Conservation (phyloP, 2,888 invertebrate genomes). For the Pelosia muscerda region DNA sequence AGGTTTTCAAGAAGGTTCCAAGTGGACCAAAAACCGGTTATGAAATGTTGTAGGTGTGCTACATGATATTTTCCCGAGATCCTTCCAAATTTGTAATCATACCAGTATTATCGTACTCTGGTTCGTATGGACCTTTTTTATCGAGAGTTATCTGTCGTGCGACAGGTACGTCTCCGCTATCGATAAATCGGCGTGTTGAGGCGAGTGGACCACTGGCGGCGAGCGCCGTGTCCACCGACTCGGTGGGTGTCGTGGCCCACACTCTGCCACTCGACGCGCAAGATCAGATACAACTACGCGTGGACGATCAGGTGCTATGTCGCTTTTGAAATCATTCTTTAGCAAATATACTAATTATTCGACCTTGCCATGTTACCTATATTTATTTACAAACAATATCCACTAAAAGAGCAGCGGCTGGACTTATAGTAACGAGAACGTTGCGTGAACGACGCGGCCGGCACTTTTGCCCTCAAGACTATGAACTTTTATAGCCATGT, state of each 20-base stretch:
- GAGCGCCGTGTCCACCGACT: slow-evolving; percentile 71
- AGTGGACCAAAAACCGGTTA: too few relatives aligned
- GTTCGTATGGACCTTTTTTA: not conserved
- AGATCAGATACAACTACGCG: slow-evolving; percentile 60
- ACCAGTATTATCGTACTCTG: too few relatives aligned
- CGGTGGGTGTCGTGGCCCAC: slow-evolving; percentile 74
- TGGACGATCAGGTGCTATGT: slow-evolving; percentile 64
- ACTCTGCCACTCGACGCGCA: slow-evolving; percentile 54
- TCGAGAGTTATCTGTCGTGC: not conserved
- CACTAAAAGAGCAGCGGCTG: too few relatives aligned
- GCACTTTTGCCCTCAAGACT: too few relatives aligned
- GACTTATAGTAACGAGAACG: too few relatives aligned
- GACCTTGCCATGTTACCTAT: not conserved
- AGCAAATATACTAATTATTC: not conserved
- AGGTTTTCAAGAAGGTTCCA: too few relatives aligned
- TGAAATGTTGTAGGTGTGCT: too few relatives aligned
- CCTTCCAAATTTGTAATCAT: too few relatives aligned
- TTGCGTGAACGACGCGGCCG: too few relatives aligned
- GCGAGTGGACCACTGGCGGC: slow-evolving; percentile 44
- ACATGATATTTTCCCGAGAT: too few relatives aligned
- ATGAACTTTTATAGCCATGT: too few relatives aligned
- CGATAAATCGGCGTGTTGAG: slow-evolving; percentile 41
- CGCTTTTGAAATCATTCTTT: not conserved
- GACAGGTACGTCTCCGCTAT: slow-evolving; percentile 61
- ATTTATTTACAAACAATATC: too few relatives aligned